A percentile compares a stretch with the other conserved stretches of the same genome.
phyloP scores from a whole-genome alignment of 2,888 invertebrate species.

The Linnaemya vulpina region DNA sequence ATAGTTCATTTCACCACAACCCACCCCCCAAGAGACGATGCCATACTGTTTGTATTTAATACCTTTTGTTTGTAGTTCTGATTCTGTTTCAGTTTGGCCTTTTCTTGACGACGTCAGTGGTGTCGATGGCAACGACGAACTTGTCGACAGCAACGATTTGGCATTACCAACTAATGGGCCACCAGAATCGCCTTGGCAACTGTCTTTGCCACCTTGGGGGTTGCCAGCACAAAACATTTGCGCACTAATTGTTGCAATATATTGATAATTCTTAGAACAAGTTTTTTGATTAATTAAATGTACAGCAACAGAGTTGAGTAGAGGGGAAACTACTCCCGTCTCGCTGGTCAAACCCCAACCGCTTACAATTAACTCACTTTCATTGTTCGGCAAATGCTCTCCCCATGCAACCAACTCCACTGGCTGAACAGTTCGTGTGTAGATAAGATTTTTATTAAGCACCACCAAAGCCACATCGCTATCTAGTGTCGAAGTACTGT shows the following conservation, averaged over 20 bases:
- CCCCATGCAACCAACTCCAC: conserved; percentile 73
- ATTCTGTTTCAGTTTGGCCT: background rate
- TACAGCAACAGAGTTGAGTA: conserved; percentile 76
- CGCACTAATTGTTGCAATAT: conserved; percentile 75
- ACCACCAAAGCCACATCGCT: conserved; percentile 78
- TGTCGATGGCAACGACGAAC: background rate
- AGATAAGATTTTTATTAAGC: conserved; percentile 75
- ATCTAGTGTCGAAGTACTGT: conserved; percentile 75
- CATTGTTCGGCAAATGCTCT: conserved; percentile 67
- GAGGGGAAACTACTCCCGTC: conserved; percentile 72
- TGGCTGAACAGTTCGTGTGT: conserved; percentile 74
- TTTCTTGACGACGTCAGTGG: background rate
- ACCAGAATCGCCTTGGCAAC: conserved; percentile 80
- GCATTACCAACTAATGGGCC: conserved; percentile 77
- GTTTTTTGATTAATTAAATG: conserved; percentile 72
- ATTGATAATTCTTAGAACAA: conserved; percentile 75
- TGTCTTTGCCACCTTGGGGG: conserved; percentile 75
- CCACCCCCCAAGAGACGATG: conserved; percentile 79
- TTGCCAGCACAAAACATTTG: conserved; percentile 79
- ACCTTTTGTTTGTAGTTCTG: conserved; percentile 1
- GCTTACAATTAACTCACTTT: conserved; percentile 75
- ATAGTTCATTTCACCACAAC: conserved; percentile 77
- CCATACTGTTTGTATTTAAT: conserved; percentile 75
- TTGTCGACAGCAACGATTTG: background rate
- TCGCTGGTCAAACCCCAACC: conserved; percentile 79